phyloP scores from a whole-genome alignment of 92 coral and sea anemone genomes.

The Chrysogorgia sp. region DNA sequence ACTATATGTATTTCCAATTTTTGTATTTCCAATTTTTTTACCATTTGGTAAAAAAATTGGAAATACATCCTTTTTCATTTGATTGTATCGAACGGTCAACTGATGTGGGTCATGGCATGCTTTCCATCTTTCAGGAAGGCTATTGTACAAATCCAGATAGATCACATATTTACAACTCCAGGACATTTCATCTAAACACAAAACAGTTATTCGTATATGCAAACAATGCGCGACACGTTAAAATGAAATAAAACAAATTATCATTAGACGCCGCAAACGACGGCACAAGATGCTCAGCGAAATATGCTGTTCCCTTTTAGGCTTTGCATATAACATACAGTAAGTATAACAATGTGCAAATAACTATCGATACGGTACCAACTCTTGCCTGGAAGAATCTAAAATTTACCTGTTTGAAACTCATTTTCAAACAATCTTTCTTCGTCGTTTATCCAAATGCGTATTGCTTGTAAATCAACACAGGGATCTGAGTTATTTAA shows the following conservation, averaged over 20 bases:
- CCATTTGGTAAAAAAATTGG: neutral
- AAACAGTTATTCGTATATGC: neutral
- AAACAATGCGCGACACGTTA: neutral
- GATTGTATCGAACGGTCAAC: slow-evolving; percentile 4
- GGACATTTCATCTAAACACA: neutral
- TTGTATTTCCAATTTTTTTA: neutral
- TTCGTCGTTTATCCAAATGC: slow-evolving; percentile 4
- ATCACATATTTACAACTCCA: slow-evolving; percentile 12
- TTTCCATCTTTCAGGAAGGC: neutral
- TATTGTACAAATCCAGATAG: slow-evolving; percentile 10
- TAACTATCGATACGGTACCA: too few species aligned
- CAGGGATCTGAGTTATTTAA: neutral
- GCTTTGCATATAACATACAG: too few species aligned
- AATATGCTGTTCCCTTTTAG: neutral
- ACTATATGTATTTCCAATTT: neutral
- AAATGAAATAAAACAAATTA: neutral
- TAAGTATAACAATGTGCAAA: too few species aligned
- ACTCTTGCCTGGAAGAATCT: too few species aligned
- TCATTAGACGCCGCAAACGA: neutral
- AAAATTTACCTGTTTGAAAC: neutral
- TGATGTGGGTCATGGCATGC: neutral
- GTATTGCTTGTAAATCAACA: neutral
- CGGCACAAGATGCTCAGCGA: too few species aligned
- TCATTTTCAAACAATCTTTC: neutral
- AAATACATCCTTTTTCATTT: slow-evolving; percentile 14